Percentiles rank a stretch among this genome's conserved stretches.
Conservation (phyloP, 2,797 vertebrate species). For the Pagetopsis macropterus region DNA sequence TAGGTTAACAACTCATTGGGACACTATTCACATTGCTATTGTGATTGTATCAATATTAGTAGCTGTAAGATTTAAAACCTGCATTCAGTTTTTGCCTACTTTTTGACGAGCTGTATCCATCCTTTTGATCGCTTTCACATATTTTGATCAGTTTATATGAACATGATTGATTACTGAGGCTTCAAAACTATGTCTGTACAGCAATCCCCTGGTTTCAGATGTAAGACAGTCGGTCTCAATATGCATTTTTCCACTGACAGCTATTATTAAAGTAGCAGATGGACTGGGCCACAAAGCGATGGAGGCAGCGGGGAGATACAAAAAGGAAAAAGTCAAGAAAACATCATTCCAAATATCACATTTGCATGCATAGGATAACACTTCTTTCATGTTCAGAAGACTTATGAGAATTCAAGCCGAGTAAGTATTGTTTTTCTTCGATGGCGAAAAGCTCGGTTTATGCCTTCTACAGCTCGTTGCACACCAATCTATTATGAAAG, state of each 20-base stretch:
- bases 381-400: constrained; percentile 3
- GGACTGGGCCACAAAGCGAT: constrained; percentile 26
- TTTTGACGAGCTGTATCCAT: no score
- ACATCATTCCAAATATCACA: constrained; percentile 7
- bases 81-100: no score
- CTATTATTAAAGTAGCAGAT: constrained; percentile 29
- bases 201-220: constrained; percentile 1
- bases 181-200: neutral
- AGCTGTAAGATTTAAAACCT: no score
- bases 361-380: constrained; percentile 7
- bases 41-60: no score
- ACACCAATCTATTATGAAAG: constrained; percentile 31
- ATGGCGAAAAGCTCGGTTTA: constrained; percentile 9
- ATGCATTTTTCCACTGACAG: constrained; percentile 21
- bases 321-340: constrained; percentile 21
- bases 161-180: neutral
- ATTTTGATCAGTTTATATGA: no score
- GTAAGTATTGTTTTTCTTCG: neutral
- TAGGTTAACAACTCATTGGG: no score
- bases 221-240: constrained; percentile 10
- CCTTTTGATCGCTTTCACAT: no score
- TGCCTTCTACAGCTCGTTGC: constrained; percentile 1
- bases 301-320: neutral
- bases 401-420: constrained; percentile 17
- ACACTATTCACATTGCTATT: no score